phyloP scores from a whole-genome alignment of 2,888 invertebrate species.

The Caenorhabditis sp. region DNA sequence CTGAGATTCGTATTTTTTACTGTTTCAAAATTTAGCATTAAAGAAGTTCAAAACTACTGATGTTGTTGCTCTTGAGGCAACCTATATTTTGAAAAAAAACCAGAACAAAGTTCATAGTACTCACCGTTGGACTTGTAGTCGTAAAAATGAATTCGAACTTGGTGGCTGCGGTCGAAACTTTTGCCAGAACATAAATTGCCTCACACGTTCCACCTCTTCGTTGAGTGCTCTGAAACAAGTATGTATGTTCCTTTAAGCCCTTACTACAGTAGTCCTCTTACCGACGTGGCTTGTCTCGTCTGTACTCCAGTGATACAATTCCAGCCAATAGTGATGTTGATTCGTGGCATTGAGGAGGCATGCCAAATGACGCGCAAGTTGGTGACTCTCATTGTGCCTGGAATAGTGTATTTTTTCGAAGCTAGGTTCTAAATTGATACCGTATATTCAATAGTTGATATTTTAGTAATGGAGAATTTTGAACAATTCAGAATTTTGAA shows the following conservation, averaged over 20 bases:
- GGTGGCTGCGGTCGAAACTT: slow-evolving; percentile 80
- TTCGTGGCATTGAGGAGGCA: slow-evolving; percentile 84
- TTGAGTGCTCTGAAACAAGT: slow-evolving; percentile 71
- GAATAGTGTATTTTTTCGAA: too few species aligned
- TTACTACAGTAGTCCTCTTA: slow-evolving; percentile 72
- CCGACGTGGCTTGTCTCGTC: slow-evolving; percentile 85
- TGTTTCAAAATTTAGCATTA: too few species aligned
- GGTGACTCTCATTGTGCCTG: slow-evolving; percentile 81
- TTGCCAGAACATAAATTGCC: slow-evolving; percentile 86
- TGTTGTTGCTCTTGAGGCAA: too few species aligned
- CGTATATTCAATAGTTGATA: not conserved
- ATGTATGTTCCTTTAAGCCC: not conserved
- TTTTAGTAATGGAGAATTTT: not conserved
- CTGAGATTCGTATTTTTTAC: too few species aligned
- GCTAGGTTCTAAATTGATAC: too few species aligned
- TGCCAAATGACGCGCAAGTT: slow-evolving; percentile 85
- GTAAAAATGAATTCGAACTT: slow-evolving; percentile 92
- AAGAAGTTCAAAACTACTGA: too few species aligned
- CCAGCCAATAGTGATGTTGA: slow-evolving; percentile 77
- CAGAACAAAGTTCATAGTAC: too few species aligned
- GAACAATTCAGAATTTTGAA: too few species aligned
- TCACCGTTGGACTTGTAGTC: slow-evolving; percentile 20
- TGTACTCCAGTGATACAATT: slow-evolving; percentile 84
- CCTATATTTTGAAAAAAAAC: too few species aligned
- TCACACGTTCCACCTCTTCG: slow-evolving; percentile 84